Conservation (phyloP, 2,797 vertebrate species). For the Dermochelys coriacea region DNA sequence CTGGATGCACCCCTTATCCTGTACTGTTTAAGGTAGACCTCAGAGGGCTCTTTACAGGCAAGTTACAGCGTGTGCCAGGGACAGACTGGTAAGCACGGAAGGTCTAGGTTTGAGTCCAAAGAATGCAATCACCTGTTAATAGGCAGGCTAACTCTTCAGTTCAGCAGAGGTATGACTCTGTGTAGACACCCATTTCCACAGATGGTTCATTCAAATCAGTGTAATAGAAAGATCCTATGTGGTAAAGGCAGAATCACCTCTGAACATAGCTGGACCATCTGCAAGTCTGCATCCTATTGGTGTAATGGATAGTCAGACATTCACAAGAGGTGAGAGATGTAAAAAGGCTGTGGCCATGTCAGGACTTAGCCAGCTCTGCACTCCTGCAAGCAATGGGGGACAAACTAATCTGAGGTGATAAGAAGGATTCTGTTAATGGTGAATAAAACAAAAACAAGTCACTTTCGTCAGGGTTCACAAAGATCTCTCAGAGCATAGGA, state of each 20-base stretch:
- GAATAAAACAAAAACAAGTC: neutral
- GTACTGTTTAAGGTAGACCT: neutral
- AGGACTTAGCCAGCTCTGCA: neutral
- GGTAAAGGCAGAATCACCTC: neutral
- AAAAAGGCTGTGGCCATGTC: neutral
- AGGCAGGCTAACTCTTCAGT: neutral
- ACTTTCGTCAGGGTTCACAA: neutral
- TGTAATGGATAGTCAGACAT: neutral
- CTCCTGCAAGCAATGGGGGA: neutral
- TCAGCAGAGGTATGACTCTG: neutral
- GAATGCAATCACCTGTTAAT: neutral
- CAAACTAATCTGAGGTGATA: neutral
- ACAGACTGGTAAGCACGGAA: no score
- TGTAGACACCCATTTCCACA: neutral
- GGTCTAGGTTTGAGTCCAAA: neutral
- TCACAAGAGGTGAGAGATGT: neutral
- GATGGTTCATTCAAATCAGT: neutral
- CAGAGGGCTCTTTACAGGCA: neutral
- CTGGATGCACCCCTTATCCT: neutral
- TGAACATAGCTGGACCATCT: neutral
- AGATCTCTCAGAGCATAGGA: neutral
- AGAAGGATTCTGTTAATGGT: neutral
- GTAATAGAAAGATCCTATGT: neutral
- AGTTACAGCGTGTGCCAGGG: no score
- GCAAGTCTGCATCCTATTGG: no score